phyloP scores from a whole-genome alignment of 2,113 vertebrate species.

The Chiloscyllium plagiosum region DNA sequence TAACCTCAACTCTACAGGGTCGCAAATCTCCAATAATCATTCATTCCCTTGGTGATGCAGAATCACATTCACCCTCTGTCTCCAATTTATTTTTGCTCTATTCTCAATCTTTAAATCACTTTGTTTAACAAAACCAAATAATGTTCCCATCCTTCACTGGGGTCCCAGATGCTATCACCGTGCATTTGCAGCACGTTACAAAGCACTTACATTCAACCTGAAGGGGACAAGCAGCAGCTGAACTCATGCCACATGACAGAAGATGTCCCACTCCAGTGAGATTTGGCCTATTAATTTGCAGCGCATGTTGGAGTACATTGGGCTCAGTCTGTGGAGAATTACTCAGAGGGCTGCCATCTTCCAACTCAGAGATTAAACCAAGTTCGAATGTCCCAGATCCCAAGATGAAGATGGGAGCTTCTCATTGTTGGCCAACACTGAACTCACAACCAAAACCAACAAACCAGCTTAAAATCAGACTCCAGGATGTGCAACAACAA shows the following conservation, averaged over 20 bases:
- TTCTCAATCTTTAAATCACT: not conserved
- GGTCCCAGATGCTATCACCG: not conserved
- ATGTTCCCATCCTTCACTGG: not conserved
- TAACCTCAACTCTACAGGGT: too few species aligned
- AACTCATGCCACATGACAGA: not conserved
- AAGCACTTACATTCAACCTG: not conserved
- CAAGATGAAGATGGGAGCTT: not conserved
- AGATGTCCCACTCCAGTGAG: not conserved
- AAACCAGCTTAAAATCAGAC: not conserved
- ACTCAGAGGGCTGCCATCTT: not conserved
- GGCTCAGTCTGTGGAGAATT: too few species aligned
- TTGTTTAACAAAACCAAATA: not conserved
- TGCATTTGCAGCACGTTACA: not conserved
- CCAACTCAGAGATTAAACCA: not conserved
- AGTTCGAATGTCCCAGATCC: not conserved
- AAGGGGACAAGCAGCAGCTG: not conserved
- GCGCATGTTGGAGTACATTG: too few species aligned
- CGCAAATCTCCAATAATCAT: too few species aligned
- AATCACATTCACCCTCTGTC: not conserved
- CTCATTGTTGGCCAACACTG: not conserved
- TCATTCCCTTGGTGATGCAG: not conserved
- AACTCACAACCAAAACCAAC: not conserved
- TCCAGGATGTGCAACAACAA: too few species aligned
- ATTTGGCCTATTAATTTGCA: not conserved
- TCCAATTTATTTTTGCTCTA: not conserved